phyloP scores from a whole-genome alignment of 2,888 invertebrate species.

The Cheilosia impressa region DNA sequence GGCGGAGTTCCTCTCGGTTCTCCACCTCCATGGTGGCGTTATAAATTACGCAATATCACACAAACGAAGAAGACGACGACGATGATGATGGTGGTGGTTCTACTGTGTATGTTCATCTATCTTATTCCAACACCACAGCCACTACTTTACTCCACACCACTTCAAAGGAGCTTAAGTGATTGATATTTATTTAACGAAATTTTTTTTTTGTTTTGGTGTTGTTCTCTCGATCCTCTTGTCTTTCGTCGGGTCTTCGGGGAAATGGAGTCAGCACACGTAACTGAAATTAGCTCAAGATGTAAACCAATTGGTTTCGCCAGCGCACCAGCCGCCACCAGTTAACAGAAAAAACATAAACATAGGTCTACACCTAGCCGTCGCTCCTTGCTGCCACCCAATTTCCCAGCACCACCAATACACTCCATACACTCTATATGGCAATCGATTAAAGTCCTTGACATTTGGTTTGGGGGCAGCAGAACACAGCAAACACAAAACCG shows the following conservation, averaged over 20 bases:
- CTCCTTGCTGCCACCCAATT: neutral
- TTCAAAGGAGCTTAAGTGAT: conserved; percentile 70
- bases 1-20: neutral
- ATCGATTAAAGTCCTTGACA: conserved; percentile 73
- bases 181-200: conserved; percentile 73
- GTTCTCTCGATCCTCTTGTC: conserved; percentile 10
- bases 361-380: conserved; percentile 27
- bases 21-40: conserved; percentile 7
- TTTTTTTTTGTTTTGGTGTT: conserved; percentile 4
- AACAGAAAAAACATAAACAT: conserved; percentile 67
- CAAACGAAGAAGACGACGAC: conserved; percentile 17
- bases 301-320: conserved; percentile 49
- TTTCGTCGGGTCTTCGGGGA: conserved; percentile 24
- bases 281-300: conserved; percentile 55
- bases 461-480: conserved; percentile 58
- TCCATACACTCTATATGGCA: conserved; percentile 4
- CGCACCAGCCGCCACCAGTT: conserved; percentile 46
- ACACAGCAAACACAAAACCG: conserved; percentile 25
- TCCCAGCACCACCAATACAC: neutral
- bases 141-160: conserved; percentile 38
- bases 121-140: conserved; percentile 13
- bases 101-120: conserved; percentile 42
- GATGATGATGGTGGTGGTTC: conserved; percentile 20
- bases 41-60: conserved; percentile 67
- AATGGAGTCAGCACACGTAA: conserved; percentile 51